Evolutionary conservation across 2,113 vertebrate genomes (phyloP).

Genomic region (Procavia capensis): DNA sequence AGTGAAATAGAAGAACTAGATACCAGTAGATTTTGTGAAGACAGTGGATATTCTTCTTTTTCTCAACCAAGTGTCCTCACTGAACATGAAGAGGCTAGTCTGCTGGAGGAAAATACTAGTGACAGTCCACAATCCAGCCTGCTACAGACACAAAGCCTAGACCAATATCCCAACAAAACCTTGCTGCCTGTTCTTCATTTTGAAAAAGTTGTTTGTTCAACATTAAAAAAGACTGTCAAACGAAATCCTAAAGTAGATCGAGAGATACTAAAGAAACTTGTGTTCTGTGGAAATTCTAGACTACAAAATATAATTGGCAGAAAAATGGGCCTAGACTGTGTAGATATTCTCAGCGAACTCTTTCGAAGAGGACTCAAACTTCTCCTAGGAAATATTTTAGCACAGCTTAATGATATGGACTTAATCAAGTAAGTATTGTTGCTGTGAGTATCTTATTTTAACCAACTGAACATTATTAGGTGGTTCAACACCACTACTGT

Average conservation of each 20-base stretch:
- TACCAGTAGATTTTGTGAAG: slow-evolving; percentile 79
- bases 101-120: slow-evolving; percentile 81
- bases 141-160: slow-evolving; percentile 71
- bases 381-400: slow-evolving; percentile 90
- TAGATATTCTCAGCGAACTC: slow-evolving; percentile 92
- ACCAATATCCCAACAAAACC: slow-evolving; percentile 79
- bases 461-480: background rate
- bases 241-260: slow-evolving; percentile 90
- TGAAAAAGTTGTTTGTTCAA: slow-evolving; percentile 91
- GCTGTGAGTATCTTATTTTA: background rate
- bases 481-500: background rate
- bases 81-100: slow-evolving; percentile 82
- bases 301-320: slow-evolving; percentile 94
- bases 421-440: slow-evolving; percentile 92
- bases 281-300: slow-evolving; percentile 82
- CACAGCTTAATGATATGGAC: slow-evolving; percentile 90
- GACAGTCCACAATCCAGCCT: slow-evolving; percentile 78
- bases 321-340: slow-evolving; percentile 92
- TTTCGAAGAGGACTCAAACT: slow-evolving; percentile 90
- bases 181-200: slow-evolving; percentile 91
- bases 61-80: slow-evolving; percentile 68
- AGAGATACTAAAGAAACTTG: slow-evolving; percentile 87
- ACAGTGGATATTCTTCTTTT: slow-evolving; percentile 89
- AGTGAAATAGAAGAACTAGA: slow-evolving; percentile 81
- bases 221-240: slow-evolving; percentile 88